A percentile compares a stretch with the other conserved stretches of the same genome.
Evolutionary conservation across 2,888 invertebrate genomes (phyloP).

Genomic region (Alsophila aescularia): DNA sequence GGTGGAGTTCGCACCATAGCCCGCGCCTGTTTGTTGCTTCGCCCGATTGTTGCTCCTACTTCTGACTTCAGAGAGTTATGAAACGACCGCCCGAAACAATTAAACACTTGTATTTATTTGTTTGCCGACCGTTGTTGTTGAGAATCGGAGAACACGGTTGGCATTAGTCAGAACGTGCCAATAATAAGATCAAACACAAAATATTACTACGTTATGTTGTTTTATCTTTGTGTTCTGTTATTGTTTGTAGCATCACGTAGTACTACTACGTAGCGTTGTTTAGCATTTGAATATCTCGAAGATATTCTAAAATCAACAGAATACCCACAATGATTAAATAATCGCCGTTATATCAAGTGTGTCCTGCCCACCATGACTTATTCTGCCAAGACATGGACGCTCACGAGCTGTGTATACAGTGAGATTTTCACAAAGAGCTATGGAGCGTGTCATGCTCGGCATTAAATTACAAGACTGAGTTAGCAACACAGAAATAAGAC

Average conservation of each 20-base stretch:
- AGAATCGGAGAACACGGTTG: background rate
- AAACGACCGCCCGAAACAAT: constrained; percentile 16
- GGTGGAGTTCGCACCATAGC: constrained; percentile 42
- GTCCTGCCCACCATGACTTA: no score
- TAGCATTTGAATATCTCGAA: no score
- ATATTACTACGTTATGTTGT: background rate
- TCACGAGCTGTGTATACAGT: no score
- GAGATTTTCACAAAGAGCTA: no score
- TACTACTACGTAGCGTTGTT: background rate
- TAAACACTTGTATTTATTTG: constrained; percentile 7
- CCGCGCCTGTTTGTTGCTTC: constrained; percentile 7
- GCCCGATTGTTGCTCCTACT: constrained; percentile 14
- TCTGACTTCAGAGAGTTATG: constrained; percentile 22
- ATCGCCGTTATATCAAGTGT: no score
- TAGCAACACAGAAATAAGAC: no score
- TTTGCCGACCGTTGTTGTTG: constrained; percentile 3
- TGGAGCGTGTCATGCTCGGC: no score
- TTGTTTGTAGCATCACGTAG: background rate
- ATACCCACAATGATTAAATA: no score
- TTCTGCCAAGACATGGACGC: no score
- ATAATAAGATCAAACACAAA: background rate
- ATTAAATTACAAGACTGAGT: no score
- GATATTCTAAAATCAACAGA: no score
- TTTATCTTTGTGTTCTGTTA: background rate
- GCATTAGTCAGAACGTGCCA: background rate